Evolutionary conservation across 2,113 vertebrate genomes (phyloP), one percentile per base, ranked within the genome.

Genomic region (Elachura formosa): DNA sequence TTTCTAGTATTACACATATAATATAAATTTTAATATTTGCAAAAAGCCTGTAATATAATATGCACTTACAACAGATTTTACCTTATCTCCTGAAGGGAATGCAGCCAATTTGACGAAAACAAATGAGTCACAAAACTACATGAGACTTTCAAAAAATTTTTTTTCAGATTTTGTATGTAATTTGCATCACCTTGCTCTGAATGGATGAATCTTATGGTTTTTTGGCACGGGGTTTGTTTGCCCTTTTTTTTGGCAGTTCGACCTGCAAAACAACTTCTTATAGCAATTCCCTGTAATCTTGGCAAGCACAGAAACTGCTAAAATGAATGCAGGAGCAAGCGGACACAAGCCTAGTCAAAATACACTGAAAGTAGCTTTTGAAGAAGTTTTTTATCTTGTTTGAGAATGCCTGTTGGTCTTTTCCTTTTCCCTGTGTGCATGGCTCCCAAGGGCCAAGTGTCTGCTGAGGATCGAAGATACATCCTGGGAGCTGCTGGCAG

Each of bases 401-500:
- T 63, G 46, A 79, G 52, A 6, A 43, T 31, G 58, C 43, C 22
- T 46, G 20, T 63, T 61, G 62, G 62, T 78, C 29, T 76, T 90
- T 55, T 38, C 64, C 16, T 23, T 68, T 73, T 51, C 59, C 36
- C 52, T 58, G 14, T 6, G 4, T 46, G 9, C 9, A 0, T 0
- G 9, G 36, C 9, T 84, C 24, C 61, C 0, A 3, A 33, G 24
- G 10, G 31, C 56, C 16, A 6, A 51, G 36, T 0, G 3, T 16
- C 29, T 20, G 43, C 16, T 14, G 48, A 26, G 41, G 15, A 12
- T 5, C 0, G 4, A 34, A 24, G 40, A 31, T 11, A 33, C 12
- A 10, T 43, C 58, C 36, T 33, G 25, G 36, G 73, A 61, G 54
- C 41, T 77, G 67, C 48, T 3, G 2, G 68, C 59, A 34, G 49